A percentile compares a stretch with the other conserved stretches of the same genome.
These are phyloP conservation scores for Hyperoplus immaculatus DNA, from an alignment of 2,797 vertebrate species.

Conservation along the genomic window DNA sequence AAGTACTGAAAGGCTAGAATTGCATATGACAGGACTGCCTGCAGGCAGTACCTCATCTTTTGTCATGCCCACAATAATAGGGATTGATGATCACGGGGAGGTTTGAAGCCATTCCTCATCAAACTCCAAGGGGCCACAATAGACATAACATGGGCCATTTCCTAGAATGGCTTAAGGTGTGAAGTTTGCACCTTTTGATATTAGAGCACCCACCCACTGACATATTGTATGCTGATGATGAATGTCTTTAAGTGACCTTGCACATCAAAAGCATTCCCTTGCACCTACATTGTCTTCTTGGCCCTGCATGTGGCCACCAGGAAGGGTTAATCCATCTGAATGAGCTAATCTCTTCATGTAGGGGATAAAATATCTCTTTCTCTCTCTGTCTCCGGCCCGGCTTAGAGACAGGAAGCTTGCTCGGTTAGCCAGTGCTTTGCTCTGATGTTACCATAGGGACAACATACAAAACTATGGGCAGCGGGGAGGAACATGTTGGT, in stretches of 20 bases:
- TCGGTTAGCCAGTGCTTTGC: conserved; percentile 24
- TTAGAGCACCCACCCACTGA: conserved; percentile 63
- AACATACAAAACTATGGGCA: conserved; percentile 55
- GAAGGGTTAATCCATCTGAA: conserved; percentile 73
- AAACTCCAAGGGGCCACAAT: conserved; percentile 52
- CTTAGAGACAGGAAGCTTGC: conserved; percentile 69
- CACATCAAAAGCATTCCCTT: conserved; percentile 74
- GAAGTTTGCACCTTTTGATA: conserved; percentile 71
- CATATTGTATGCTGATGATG: conserved; percentile 57
- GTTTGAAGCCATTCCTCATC: conserved; percentile 48
- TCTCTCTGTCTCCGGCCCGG: conserved; percentile 44
- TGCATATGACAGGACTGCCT: conserved; percentile 62
- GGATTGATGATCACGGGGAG: conserved; percentile 45
- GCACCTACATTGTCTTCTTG: conserved; percentile 50
- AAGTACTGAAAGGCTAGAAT: conserved; percentile 44
- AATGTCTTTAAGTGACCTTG: conserved; percentile 51
- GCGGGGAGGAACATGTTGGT: conserved; percentile 39
- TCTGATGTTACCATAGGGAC: conserved; percentile 73
- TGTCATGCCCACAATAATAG: conserved; percentile 62
- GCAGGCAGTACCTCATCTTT: conserved; percentile 66
- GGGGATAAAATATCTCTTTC: conserved; percentile 56
- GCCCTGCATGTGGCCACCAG: conserved; percentile 58
- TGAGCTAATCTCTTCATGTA: conserved; percentile 63
- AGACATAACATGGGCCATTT: conserved; percentile 65
- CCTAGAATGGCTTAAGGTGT: conserved; percentile 67